Evolutionary conservation across 1,140 invertebrate genomes (phyloP), one percentile per base, ranked within the genome.

Genomic region (Conus betulinus): DNA sequence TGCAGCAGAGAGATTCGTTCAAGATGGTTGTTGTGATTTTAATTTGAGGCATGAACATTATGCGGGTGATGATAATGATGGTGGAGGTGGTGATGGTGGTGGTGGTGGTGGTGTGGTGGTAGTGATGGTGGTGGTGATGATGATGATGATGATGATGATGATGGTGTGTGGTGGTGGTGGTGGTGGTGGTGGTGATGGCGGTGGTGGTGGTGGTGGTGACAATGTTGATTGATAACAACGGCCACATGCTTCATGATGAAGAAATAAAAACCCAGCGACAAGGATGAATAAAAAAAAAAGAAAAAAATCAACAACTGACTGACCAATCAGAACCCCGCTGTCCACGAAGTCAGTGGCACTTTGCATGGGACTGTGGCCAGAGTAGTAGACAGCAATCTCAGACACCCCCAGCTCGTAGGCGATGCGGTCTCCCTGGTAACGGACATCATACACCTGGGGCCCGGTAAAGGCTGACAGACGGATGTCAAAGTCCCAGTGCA

Each of bases 401-500:
- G 92, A 91, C 78, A 94, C 79, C 81, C 91, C 89, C 17, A 93
- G 53, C 89, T 93, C 92, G 78, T 93, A 93, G 17, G 89, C 92
- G 79, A 93, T 93, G 81, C 93, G 87, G 63, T 93, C 88, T 17
- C 91, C 87, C 27, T 91, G 87, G 85, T 86, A 93, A 4, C 90
- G 87, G 63, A 94, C 88, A 83, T 94, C 89, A 74, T 91, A 91
- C 11, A 93, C 23, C 39, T 90, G 90, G 51, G 93, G 92, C 3
- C 94, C 94, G 27, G 81, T 88, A n/a, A 91, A 84, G 25, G 90
- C 85, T 5, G 91, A 91, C 90, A 94, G 92, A 82, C 92, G 86
- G 88, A 92, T 91, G 74, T 94, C 87, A 85, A 94, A 94, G 8
- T 91, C 83, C 94, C 94, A 94, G 17, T 88, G 88, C 90, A 93